A percentile compares a stretch with the other conserved stretches of the same genome.
phyloP scores from a whole-genome alignment of 2,888 invertebrate genomes.

The Margaritifera margaritifera region DNA sequence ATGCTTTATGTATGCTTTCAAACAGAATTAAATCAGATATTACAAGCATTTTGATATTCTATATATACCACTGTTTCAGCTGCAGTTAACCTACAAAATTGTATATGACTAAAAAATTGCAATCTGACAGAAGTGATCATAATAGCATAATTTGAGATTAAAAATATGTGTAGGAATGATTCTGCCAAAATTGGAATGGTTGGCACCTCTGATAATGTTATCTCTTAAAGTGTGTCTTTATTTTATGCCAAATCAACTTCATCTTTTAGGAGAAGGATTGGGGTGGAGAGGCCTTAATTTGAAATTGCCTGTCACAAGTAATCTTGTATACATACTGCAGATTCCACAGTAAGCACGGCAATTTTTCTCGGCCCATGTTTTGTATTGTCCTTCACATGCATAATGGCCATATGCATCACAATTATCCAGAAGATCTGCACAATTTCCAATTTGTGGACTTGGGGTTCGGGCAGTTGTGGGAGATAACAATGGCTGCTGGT shows the following conservation, averaged over 20 bases:
- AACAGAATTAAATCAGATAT: no score
- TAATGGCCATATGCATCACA: constrained; percentile 43
- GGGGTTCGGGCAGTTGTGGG: constrained; percentile 22
- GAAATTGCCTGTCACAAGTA: not conserved
- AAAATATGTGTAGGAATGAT: no score
- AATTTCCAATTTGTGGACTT: constrained; percentile 23
- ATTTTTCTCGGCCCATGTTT: constrained; percentile 50
- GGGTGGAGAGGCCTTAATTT: not conserved
- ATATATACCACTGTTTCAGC: no score
- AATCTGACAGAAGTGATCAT: no score
- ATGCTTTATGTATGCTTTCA: no score
- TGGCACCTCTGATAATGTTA: no score
- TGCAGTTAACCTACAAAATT: no score
- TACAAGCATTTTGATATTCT: no score
- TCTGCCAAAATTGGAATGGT: no score
- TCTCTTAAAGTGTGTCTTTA: not conserved
- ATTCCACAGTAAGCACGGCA: constrained; percentile 48
- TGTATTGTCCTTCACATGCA: constrained; percentile 41
- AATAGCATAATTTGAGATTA: no score
- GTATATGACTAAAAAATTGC: no score
- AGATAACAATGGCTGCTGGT: constrained; percentile 11
- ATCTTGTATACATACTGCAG: constrained; percentile 41
- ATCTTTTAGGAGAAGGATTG: not conserved
- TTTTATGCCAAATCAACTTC: not conserved
- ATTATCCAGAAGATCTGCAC: constrained; percentile 47